Base-by-base conservation (phyloP, 53 echinoderm and acorn worm species). In the Stichopus horrens region DNA sequence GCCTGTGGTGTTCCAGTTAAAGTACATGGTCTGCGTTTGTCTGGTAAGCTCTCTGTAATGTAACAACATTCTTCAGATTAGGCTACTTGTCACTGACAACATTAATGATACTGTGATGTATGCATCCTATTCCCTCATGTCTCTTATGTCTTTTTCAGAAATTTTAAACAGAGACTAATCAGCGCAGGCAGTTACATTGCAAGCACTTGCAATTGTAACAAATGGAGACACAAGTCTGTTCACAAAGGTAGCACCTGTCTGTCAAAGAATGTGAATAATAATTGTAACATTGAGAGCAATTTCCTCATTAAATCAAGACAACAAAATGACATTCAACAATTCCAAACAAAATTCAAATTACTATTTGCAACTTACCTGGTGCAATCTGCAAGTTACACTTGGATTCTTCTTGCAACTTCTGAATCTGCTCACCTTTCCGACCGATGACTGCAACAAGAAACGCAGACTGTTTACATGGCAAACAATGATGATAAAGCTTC, bases 361-460 rank as follows among this genome's bases (percentile, higher is more conserved):
- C 37, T 37, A 37, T 37, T 37, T 37, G 37, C 59, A n/a, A 83
- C 8, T 92, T 91, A 96, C 94, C 96, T 90, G 92, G 65, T 52
- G 94, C 94, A 55, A 99, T 93, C 77, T 99, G 99, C 73, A 99
- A 87, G 81, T 99, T 99, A 75, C 99, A 99, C 18, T 89, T 92
- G 5, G 95, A 79, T 5, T 94, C 94, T 22, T 88, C 78, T 75
- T 99, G 99, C 80, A 99, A 76, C 68, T 91, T 83, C 7, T 93
- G 83, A 55, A 98, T 95, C 67, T 90, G 93, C 65, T 94, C 94
- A 14, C 96, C 99, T 37, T 93, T 93, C 37, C 94, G 92, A 9
- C 99, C 99, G 78, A 99, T 99, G 55, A 99, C 99, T 99, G 76
- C 10, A 89, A 37, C 74, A n/a, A 90, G 87, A 91, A 86, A 68